A percentile compares a stretch with the other conserved stretches of the same genome.
These are phyloP conservation scores for Trachelus iudaicus DNA, from an alignment of 2,888 invertebrate genomes.

Conservation along the genomic window DNA sequence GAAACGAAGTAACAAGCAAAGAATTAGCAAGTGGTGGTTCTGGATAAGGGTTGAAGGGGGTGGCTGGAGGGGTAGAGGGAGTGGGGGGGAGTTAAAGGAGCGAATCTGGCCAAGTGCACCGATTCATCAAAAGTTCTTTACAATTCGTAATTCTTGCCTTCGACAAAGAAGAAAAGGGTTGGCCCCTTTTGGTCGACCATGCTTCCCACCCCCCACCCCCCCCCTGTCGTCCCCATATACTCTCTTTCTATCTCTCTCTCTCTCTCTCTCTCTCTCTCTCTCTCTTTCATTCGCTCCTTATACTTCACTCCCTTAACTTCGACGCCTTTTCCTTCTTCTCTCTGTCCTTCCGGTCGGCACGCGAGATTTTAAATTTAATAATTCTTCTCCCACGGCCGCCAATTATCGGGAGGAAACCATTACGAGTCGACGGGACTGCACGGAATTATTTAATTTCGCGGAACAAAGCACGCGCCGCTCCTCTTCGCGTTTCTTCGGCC, in stretches of 20 bases:
- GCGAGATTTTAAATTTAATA: slow-evolving; percentile 50
- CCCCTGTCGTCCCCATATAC: slow-evolving; percentile 3
- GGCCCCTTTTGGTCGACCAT: slow-evolving; percentile 13
- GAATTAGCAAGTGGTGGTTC: slow-evolving; percentile 4
- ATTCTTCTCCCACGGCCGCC: slow-evolving; percentile 29
- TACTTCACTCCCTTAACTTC: neutral
- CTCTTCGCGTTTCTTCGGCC: neutral
- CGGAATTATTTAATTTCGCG: slow-evolving; percentile 32
- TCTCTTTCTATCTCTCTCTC: slow-evolving; percentile 5
- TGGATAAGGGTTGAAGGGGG: slow-evolving; percentile 10
- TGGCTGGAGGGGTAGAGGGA: slow-evolving; percentile 8
- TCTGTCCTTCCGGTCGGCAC: slow-evolving; percentile 35
- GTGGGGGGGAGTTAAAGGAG: neutral
- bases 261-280: neutral
- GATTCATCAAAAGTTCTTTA: slow-evolving; percentile 44
- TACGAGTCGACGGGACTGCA: slow-evolving; percentile 21
- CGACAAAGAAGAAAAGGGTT: slow-evolving; percentile 34
- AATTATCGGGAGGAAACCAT: slow-evolving; percentile 25
- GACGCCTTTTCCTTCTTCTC: slow-evolving; percentile 11
- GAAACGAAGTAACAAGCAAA: neutral
- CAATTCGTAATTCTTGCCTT: slow-evolving; percentile 40
- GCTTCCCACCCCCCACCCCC: neutral
- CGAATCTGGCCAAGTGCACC: slow-evolving; percentile 28
- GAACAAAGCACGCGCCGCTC: slow-evolving; percentile 4
- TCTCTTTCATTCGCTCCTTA: slow-evolving; percentile 15